Base-by-base conservation (phyloP, 2,113 vertebrate species). In the Limanda limanda region DNA sequence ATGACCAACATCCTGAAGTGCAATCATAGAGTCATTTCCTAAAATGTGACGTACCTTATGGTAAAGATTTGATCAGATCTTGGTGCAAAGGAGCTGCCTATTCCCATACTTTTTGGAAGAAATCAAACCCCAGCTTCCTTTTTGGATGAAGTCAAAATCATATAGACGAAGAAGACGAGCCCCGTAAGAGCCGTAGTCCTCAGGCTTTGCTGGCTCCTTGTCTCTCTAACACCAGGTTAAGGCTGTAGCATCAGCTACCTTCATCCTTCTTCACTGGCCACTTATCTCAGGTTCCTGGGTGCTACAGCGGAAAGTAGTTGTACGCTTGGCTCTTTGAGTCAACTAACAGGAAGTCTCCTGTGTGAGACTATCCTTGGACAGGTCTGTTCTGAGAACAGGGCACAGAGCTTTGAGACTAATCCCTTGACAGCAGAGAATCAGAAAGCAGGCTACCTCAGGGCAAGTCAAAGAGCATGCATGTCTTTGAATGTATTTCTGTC, bases 21-120 rank as follows among this genome's bases (percentile, higher is more conserved):
- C 20, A 17, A 65, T 42, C 5, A 57, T 31, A 67, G 20, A 62
- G 42, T 63, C 5, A 21, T 1, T 18, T 48, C 24, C 17, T 12
- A 47, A 47, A 51, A 40, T 27, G 20, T 9, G 20, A 80, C 94
- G 51, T 95, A 96, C 96, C 91, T 94, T 90, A 96, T 96, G 1
- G 95, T 96, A 89, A 96, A 96, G 72, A 96, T 94, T 82, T 95
- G 94, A 87, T 96, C 95, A 88, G 96, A 94, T 47, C 89, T 94
- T 57, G 93, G 94, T 74, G 95, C 95, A 94, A 96, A 97, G 73
- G 94, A 96, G 89, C 96, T 95, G 84, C 95, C 96, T 92, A 96
- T 95, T 88, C 96, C 96, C 96, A 96, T 97, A 79, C 66, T 94
- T 91, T 85, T 60, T 80, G 47, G 71, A 74, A 31, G 25, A 81